Percentiles rank a stretch among this genome's conserved stretches.
These are phyloP conservation scores for Podilymbus podiceps DNA, from an alignment of 2,113 vertebrate species.

Conservation along the genomic window DNA sequence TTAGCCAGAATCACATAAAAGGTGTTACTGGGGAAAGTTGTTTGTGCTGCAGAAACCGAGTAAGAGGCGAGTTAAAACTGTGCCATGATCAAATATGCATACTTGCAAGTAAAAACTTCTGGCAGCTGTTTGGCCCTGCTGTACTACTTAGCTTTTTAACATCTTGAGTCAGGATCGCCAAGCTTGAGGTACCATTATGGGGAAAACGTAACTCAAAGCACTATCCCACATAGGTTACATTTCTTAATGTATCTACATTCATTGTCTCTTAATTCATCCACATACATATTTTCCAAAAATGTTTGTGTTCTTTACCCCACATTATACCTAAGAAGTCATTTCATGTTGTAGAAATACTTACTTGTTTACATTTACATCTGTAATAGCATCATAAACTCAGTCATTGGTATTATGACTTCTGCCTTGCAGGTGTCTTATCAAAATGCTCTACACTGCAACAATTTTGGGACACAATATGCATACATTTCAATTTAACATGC, in stretches of 20 bases:
- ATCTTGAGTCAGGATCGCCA: neutral
- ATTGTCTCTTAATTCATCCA: neutral
- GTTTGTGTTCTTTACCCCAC: neutral
- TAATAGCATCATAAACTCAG: neutral
- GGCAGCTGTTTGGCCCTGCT: neutral
- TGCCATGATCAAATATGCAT: rapidly evolving
- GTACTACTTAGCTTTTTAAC: neutral
- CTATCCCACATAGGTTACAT: rapidly evolving
- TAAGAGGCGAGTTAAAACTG: neutral
- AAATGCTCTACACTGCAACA: neutral
- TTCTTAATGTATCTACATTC: too few species aligned
- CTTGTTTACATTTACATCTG: neutral
- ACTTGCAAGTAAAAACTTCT: neutral
- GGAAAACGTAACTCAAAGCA: neutral
- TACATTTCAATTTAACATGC: neutral
- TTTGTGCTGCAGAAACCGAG: neutral
- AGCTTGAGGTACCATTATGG: neutral
- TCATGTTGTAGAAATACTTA: neutral
- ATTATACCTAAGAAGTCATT: neutral
- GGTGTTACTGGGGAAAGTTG: neutral
- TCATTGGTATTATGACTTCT: neutral
- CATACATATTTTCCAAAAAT: neutral
- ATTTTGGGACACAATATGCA: neutral
- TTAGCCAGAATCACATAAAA: neutral
- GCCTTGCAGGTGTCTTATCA: neutral